phyloP scores from a whole-genome alignment of 2,797 vertebrate species.

The Spinus olivaceus region DNA sequence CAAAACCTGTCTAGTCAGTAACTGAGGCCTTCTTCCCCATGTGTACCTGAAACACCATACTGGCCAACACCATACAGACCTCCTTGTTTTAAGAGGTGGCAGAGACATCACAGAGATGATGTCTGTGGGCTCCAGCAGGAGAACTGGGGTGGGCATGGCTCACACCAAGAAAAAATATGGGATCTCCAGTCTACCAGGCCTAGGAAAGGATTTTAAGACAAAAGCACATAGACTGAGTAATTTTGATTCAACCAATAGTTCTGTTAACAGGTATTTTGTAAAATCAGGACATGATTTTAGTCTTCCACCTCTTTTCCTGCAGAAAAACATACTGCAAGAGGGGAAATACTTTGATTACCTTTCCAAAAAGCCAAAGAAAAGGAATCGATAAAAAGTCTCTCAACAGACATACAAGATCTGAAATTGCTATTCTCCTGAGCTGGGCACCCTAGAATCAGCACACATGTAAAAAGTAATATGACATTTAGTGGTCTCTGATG shows the following conservation, averaged over 20 bases:
- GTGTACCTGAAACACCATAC: neutral
- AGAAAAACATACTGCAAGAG: neutral
- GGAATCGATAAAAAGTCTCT: neutral
- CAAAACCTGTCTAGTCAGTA: neutral
- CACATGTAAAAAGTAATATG: neutral
- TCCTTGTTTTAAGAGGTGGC: neutral
- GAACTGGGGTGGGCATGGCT: neutral
- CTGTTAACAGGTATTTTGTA: neutral
- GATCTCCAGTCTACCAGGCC: neutral
- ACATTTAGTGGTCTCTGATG: neutral
- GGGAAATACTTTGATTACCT: neutral
- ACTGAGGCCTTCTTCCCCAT: neutral
- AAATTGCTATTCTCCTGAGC: neutral
- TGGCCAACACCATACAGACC: neutral
- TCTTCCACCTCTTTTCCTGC: neutral
- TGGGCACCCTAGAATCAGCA: neutral
- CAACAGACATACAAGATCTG: neutral
- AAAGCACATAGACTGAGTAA: neutral
- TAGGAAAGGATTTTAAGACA: neutral
- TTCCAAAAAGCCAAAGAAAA: neutral
- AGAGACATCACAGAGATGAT: neutral
- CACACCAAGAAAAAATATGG: neutral
- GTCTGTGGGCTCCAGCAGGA: accelerated
- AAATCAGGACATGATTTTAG: neutral
- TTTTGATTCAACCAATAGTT: neutral